Evolutionary conservation across 2,113 vertebrate species (phyloP), one percentile per base, ranked within the genome.

Genomic region (Leptodactylus fuscus): DNA sequence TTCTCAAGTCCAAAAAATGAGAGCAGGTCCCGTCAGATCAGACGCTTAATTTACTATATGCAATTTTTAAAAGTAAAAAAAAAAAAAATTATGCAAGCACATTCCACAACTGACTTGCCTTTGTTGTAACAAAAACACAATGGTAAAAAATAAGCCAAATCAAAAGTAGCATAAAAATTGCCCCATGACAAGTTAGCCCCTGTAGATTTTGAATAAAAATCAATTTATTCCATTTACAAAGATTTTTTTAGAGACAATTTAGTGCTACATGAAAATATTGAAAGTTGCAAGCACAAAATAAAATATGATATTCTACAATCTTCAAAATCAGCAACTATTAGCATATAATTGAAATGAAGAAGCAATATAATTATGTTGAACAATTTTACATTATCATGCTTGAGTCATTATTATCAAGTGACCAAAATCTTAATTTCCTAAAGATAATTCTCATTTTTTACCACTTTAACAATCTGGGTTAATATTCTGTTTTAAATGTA

Each of bases 371-470:
- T 62, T 62, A 62, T 62, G 58, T 62, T 27, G n/a, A 24, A 18
- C 58, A 62, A 62, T 27, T 29, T 62, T 12, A 62, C n/a, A 62
- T 62, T 29, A 62, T 62, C 24, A 29, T 62, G 11, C 5, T 3
- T 29, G 58, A 62, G 58, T 58, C 24, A 62, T 58, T 58, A 58
- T 62, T 62, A 62, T 62, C 58, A 62, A 29, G 58, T 12, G 58
- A 24, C 24, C n/a, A 62, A 62, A 62, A 27, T 67, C 29, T 20
- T 34, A 67, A 67, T 67, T 34, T 67, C 1, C 24, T 34, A 67
- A 36, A 67, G 62, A 67, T 67, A 34, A 67, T 67, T 32, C 62
- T 34, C 62, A 67, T 34, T 34, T 5, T 5, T 34, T 18, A 34
- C 27, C 2, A 32, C 13, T 18, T 3, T 34, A 60, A 27, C 55